Percentiles rank a stretch among this genome's conserved stretches.
Evolutionary conservation across 2,888 invertebrate species (phyloP).

Genomic region (Poecilus cupreus): DNA sequence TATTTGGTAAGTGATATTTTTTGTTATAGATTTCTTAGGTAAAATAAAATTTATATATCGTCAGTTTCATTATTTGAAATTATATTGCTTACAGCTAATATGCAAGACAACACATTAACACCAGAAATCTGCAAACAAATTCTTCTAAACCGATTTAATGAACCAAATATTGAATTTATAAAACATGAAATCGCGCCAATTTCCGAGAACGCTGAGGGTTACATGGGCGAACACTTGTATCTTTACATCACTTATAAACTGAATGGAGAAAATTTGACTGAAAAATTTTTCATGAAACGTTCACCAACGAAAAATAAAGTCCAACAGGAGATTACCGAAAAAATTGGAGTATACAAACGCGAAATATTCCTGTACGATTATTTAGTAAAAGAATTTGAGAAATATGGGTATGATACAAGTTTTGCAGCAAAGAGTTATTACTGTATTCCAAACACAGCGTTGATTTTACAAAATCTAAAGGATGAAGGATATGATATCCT

Average conservation of each 20-base stretch:
- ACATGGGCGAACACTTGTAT: slow-evolving; percentile 63
- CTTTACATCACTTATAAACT: slow-evolving; percentile 59
- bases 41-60: no score
- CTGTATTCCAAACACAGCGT: slow-evolving; percentile 64
- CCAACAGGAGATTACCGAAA: background rate
- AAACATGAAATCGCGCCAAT: slow-evolving; percentile 59
- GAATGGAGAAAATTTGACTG: background rate
- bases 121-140: background rate
- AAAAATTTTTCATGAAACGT: slow-evolving; percentile 20
- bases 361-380: slow-evolving; percentile 66
- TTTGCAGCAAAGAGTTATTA: slow-evolving; percentile 66
- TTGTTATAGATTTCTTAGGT: background rate
- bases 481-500: slow-evolving; percentile 62
- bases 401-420: slow-evolving; percentile 63
- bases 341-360: slow-evolving; percentile 65
- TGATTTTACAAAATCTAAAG: slow-evolving; percentile 67
- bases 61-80: no score
- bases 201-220: slow-evolving; percentile 61
- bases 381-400: slow-evolving; percentile 63
- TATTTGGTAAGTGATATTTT: background rate
- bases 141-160: slow-evolving; percentile 28
- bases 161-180: slow-evolving; percentile 39
- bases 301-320: slow-evolving; percentile 5
- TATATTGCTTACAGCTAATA: background rate
- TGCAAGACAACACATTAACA: background rate